phyloP scores from a whole-genome alignment of 1,140 invertebrate genomes.

The Bacillus rossius region DNA sequence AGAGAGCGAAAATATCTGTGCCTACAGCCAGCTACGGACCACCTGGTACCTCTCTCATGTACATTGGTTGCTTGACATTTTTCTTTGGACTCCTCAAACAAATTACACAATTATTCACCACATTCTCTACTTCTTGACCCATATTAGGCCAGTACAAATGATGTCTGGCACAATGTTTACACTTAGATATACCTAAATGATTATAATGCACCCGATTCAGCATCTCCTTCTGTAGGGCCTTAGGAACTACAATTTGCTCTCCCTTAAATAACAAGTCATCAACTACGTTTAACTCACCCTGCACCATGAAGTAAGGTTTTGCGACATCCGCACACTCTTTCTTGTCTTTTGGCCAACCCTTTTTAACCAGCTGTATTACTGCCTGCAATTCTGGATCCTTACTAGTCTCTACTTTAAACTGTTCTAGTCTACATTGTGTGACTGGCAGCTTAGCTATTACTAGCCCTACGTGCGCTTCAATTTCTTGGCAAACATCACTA shows the following conservation, averaged over 20 bases:
- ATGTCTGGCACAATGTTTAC: constrained; percentile 34
- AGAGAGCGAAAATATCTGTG: constrained; percentile 7
- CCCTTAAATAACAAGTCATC: constrained; percentile 37
- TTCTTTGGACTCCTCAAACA: constrained; percentile 13
- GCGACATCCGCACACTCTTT: constrained; percentile 23
- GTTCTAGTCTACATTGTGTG: constrained; percentile 20
- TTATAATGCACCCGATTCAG: constrained; percentile 38
- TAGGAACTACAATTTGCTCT: constrained; percentile 37
- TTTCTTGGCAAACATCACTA: not conserved
- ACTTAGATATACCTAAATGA: constrained; percentile 43
- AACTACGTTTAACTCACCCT: constrained; percentile 31
- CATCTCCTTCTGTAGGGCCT: constrained; percentile 30
- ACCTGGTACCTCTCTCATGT: constrained; percentile 17
- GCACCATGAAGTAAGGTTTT: constrained; percentile 30
- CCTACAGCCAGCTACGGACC: constrained; percentile 23
- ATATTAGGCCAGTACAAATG: constrained; percentile 42
- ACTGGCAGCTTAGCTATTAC: not conserved
- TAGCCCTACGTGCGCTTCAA: not conserved
- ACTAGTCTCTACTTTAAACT: constrained; percentile 27
- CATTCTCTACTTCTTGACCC: not conserved
- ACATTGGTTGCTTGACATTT: constrained; percentile 21
- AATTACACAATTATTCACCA: constrained; percentile 8
- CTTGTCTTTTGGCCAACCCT: constrained; percentile 38
- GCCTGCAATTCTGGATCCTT: constrained; percentile 27
- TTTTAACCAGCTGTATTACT: constrained; percentile 26